A percentile compares a stretch with the other conserved stretches of the same genome.
phyloP scores from a whole-genome alignment of 2,888 invertebrate genomes.

The Caenorhabditis sp. region DNA sequence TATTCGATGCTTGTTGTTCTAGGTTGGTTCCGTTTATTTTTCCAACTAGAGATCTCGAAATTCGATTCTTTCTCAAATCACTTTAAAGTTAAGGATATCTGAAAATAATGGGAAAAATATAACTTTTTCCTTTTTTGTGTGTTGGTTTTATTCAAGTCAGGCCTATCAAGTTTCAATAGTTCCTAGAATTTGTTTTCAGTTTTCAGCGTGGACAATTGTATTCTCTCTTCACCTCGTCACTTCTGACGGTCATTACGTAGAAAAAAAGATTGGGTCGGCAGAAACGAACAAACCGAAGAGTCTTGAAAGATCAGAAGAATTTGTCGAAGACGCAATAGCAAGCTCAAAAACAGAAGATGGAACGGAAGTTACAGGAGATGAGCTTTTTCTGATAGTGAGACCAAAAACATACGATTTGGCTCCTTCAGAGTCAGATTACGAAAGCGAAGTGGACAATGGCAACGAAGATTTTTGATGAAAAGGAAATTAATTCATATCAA shows the following conservation, averaged over 20 bases:
- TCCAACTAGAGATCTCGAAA: neutral
- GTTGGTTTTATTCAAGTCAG: neutral
- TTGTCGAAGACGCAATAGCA: constrained; percentile 3
- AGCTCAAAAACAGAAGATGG: neutral
- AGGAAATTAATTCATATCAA: constrained; percentile 1
- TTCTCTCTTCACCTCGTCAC: neutral
- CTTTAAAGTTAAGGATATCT: neutral
- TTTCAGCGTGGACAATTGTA: constrained; percentile 9
- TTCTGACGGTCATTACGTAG: neutral
- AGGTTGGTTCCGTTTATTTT: constrained; percentile 12
- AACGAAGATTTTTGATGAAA: constrained; percentile 12
- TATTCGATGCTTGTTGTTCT: constrained; percentile 6
- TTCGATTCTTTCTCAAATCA: neutral
- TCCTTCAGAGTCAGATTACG: constrained; percentile 50
- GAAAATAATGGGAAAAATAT: neutral
- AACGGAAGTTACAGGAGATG: constrained; percentile 42
- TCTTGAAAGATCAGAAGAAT: neutral
- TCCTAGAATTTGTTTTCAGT: neutral
- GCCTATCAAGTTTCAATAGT: neutral
- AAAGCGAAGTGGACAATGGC: constrained; percentile 9
- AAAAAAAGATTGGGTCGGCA: neutral
- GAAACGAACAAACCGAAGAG: neutral
- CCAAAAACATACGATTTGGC: constrained; percentile 23
- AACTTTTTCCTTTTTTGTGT: neutral
- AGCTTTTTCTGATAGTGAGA: constrained; percentile 27